Conservation (phyloP, 2,113 vertebrate species). For the Pardalotus punctatus region DNA sequence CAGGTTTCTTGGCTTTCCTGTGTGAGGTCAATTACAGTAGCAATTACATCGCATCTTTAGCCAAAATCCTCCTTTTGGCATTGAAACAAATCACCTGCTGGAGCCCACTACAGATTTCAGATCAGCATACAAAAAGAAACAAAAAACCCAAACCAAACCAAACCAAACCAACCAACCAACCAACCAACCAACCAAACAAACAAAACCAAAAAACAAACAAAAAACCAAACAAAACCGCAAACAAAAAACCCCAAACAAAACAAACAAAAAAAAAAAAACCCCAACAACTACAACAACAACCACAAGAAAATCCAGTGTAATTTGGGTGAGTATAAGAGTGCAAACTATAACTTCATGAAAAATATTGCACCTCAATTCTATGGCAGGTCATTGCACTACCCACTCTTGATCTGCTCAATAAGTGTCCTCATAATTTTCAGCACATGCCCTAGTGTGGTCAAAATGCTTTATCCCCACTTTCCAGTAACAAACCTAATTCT, state of each 20-base stretch:
- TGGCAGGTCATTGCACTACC: not conserved
- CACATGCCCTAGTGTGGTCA: not conserved
- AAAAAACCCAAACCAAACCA: too few relatives aligned
- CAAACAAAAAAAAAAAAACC: not conserved
- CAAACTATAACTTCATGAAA: not conserved
- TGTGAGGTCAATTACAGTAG: not conserved
- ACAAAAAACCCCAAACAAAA: too few relatives aligned
- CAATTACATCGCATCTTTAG: constrained; percentile 3
- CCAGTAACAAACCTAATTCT: not conserved
- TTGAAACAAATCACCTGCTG: constrained; percentile 1
- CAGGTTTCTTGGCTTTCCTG: not conserved
- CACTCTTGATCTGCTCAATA: not conserved
- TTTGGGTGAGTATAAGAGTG: not conserved
- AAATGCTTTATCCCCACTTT: not conserved
- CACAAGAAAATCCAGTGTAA: not conserved
- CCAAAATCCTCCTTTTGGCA: constrained; percentile 38
- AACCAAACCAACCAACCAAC: too few relatives aligned
- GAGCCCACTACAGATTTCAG: not conserved
- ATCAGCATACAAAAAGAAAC: not conserved
- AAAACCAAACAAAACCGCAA: too few relatives aligned
- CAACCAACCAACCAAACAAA: too few relatives aligned
- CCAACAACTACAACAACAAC: not conserved
- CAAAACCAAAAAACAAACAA: too few relatives aligned
- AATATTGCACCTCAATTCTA: not conserved
- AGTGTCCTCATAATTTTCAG: not conserved